Conservation (phyloP, 2,113 vertebrate species). For the Motacilla tschutschensis region DNA sequence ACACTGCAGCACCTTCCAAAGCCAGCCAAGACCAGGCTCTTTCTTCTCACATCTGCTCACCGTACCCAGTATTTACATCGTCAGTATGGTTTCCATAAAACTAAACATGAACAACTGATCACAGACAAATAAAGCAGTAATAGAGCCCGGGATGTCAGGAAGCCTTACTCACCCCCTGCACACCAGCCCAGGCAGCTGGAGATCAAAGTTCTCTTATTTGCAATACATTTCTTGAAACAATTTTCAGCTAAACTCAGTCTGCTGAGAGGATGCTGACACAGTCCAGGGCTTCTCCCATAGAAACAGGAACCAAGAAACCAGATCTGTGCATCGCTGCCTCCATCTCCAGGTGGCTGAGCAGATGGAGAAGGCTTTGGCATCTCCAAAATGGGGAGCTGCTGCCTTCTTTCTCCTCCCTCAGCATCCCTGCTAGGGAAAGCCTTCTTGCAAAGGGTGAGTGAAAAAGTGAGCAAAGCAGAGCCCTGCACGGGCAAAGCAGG, state of each 20-base stretch:
- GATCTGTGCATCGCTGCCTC: not conserved
- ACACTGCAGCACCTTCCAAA: not conserved
- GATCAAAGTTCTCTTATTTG: slow-evolving; percentile 52
- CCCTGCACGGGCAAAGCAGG: not conserved
- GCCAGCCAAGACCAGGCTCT: not conserved
- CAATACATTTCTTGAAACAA: slow-evolving; percentile 53
- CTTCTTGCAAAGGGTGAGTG: not conserved
- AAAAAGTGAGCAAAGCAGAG: not conserved
- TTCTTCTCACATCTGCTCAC: slow-evolving; percentile 34
- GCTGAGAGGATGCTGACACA: slow-evolving; percentile 20
- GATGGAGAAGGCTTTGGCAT: not conserved
- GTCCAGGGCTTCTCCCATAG: slow-evolving; percentile 1
- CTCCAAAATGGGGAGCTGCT: not conserved
- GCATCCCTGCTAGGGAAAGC: not conserved
- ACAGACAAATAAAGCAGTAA: not conserved
- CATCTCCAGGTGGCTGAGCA: not conserved
- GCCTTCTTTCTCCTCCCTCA: not conserved
- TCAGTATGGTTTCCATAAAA: slow-evolving; percentile 31
- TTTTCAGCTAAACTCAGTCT: slow-evolving; percentile 15
- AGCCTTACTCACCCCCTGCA: slow-evolving; percentile 16
- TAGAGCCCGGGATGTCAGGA: not conserved
- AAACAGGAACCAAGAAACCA: not conserved
- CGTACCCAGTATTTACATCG: not conserved
- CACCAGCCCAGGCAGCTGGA: slow-evolving; percentile 27
- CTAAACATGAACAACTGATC: slow-evolving; percentile 29